Base-by-base conservation (phyloP, 1,140 invertebrate species). In the Arion vulgaris region DNA sequence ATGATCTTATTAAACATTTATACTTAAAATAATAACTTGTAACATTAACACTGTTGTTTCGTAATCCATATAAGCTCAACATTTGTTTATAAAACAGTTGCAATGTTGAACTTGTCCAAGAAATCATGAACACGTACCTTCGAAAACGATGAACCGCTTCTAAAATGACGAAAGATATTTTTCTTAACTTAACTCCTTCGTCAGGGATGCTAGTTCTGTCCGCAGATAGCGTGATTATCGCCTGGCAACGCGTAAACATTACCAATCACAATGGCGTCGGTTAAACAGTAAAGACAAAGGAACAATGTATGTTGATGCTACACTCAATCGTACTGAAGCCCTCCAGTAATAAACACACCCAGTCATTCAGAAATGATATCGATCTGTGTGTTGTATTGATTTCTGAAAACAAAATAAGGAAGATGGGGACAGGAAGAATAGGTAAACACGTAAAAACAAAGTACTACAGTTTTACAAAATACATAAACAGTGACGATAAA, bases 211-310 rank as follows among this genome's bases (percentile, higher is more conserved):
- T n/a, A 28, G n/a, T 32, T n/a, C n/a, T 28, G n/a, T 66, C 28
- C 62, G 9, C 5, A 66, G 62, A 32, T 17, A 11, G 28, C 62
- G 32, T 32, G 62, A 66, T 66, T 28, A 28, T 66, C 28, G 62
- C 62, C 17, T 34, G 62, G 62, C 62, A 66, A 66, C 62, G 62
- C 28, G 28, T 66, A 28, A 66, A 66, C 62, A 62, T 34, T 32
- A 28, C n/a, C n/a, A 66, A 28, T 5, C 17, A 66, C 11, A 32
- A 66, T 66, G n/a, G 62, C 19, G n/a, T 7, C 62, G 28, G 62
- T 66, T 28, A 66, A 66, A 66, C 62, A 4, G 62, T 32, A 9
- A 66, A 66, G 62, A 66, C 62, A 66, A 66, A 66, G 32, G 62
- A 66, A 66, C 62, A 66, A 32, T 66, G 28, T 1, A 32, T 34